Conservation (phyloP, 2,797 vertebrate species). For the Galago senegalensis region DNA sequence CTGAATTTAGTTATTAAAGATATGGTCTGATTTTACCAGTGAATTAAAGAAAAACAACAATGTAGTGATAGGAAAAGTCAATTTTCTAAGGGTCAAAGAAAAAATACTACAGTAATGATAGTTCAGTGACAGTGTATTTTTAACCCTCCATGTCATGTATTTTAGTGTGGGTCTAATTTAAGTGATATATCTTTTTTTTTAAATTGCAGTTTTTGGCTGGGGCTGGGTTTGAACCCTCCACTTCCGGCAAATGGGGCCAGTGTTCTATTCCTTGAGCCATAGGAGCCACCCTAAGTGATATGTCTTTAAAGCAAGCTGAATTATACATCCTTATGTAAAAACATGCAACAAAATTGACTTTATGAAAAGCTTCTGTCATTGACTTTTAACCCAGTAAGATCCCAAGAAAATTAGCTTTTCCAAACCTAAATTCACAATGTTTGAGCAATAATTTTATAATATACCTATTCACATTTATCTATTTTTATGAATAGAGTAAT, state of each 20-base stretch:
- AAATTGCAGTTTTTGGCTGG: too few relatives aligned
- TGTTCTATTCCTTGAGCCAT: too few relatives aligned
- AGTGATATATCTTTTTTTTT: neutral
- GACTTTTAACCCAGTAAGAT: constrained; percentile 8
- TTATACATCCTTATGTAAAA: neutral
- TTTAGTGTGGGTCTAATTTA: constrained; percentile 20
- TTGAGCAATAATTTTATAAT: constrained; percentile 23
- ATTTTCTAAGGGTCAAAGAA: neutral
- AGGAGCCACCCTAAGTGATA: neutral
- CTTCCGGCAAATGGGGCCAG: too few relatives aligned
- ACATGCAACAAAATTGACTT: neutral
- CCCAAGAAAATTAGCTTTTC: constrained; percentile 38
- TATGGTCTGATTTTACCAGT: neutral
- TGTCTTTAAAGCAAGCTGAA: constrained; percentile 6
- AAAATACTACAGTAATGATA: neutral
- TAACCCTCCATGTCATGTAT: neutral
- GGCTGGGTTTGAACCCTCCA: too few relatives aligned
- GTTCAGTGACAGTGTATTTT: neutral
- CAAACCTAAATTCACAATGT: neutral
- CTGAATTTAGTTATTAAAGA: neutral
- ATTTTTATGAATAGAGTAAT: constrained; percentile 26
- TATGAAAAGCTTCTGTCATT: constrained; percentile 40
- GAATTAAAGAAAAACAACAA: constrained; percentile 53
- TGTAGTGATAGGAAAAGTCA: neutral
- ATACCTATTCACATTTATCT: neutral